These are phyloP conservation scores for Echinops telfairi DNA, from an alignment of 2,113 vertebrate species.

Conservation along the genomic window DNA sequence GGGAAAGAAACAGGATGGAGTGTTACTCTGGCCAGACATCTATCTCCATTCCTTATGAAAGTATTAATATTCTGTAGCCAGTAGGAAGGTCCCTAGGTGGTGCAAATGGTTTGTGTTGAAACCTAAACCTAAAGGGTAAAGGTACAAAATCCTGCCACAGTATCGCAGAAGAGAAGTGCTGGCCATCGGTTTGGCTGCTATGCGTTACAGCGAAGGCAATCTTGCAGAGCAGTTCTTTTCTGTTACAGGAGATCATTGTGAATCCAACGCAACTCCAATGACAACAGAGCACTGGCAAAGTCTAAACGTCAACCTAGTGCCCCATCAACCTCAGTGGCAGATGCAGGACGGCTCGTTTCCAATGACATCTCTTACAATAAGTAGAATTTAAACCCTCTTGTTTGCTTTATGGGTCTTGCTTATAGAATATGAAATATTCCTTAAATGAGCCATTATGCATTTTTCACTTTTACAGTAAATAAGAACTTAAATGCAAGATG, in stretches of 20 bases:
- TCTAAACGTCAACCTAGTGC: slow-evolving; percentile 29
- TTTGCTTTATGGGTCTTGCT: no score
- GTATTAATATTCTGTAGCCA: slow-evolving; percentile 42
- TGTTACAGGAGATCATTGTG: not conserved
- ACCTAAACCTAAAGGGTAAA: not conserved
- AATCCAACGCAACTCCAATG: no score
- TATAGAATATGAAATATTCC: slow-evolving; percentile 69
- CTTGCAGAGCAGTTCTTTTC: not conserved
- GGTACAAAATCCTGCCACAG: not conserved
- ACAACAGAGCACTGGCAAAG: slow-evolving; percentile 39
- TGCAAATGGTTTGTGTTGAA: not conserved
- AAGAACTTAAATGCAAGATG: slow-evolving; percentile 64
- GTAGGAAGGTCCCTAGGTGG: not conserved
- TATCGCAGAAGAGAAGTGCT: not conserved
- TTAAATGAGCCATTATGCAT: slow-evolving; percentile 71
- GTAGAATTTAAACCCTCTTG: slow-evolving; percentile 44
- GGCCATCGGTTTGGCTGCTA: not conserved
- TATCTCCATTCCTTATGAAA: not conserved
- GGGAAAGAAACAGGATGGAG: slow-evolving; percentile 12
- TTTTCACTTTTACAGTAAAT: slow-evolving; percentile 68
- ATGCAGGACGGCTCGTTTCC: slow-evolving; percentile 60
- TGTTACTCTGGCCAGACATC: slow-evolving; percentile 13
- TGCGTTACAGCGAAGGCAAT: not conserved
- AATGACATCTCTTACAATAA: slow-evolving; percentile 53
- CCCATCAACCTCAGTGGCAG: slow-evolving; percentile 34